Evolutionary conservation across 2,113 vertebrate genomes (phyloP).

Genomic region (Megaptera novaeangliae): DNA sequence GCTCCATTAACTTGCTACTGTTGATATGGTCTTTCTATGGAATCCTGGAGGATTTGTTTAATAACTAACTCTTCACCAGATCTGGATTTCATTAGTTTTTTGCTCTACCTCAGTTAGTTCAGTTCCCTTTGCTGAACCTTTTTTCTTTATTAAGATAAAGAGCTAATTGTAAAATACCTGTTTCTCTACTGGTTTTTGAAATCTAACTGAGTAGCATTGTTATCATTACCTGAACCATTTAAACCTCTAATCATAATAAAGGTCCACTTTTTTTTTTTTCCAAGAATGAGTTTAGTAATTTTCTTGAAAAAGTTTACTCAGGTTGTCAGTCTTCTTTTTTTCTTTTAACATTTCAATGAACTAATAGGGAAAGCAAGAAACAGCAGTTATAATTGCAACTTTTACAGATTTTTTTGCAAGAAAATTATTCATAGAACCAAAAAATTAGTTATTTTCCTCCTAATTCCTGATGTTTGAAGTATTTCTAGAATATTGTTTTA

Average conservation of each 20-base stretch:
- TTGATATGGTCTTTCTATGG: not conserved
- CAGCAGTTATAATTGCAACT: not conserved
- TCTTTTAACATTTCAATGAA: constrained; percentile 8
- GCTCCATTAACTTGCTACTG: not conserved
- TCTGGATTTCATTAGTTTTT: constrained; percentile 12
- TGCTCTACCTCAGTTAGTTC: not conserved
- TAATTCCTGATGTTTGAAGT: constrained; percentile 6
- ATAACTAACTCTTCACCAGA: constrained; percentile 7
- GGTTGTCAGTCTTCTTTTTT: not conserved
- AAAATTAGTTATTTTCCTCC: not conserved
- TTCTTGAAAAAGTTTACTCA: not conserved
- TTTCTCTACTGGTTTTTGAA: constrained; percentile 31
- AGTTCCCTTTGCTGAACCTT: not conserved
- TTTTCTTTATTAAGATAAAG: constrained; percentile 16
- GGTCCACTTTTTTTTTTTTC: not conserved
- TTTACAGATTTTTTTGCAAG: constrained; percentile 8
- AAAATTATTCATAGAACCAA: constrained; percentile 13
- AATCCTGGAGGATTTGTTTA: constrained; percentile 16
- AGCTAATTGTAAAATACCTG: not conserved
- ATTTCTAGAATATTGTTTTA: not conserved
- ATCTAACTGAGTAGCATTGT: not conserved
- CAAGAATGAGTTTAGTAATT: constrained; percentile 22
- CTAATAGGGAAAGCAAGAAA: constrained; percentile 24
- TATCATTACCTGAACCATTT: not conserved
- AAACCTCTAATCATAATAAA: constrained; percentile 15